Conservation (phyloP, 2,888 invertebrate species). For the Scaptomyza caliginosa region DNA sequence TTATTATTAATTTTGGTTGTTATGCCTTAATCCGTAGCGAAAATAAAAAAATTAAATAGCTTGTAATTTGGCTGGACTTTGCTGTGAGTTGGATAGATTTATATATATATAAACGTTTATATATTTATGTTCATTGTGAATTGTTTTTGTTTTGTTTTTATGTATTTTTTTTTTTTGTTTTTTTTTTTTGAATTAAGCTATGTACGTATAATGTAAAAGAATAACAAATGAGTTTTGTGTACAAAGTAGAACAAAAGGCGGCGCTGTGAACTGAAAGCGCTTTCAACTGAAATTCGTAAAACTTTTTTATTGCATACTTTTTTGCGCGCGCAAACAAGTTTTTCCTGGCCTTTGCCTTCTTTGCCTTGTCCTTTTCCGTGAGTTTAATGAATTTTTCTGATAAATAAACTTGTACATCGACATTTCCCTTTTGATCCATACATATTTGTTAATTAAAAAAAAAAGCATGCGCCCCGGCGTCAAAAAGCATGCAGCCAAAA, state of each 20-base stretch:
- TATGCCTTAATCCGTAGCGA: conserved; percentile 34
- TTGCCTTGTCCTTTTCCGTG: neutral
- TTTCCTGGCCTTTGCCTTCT: neutral
- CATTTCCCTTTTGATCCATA: conserved; percentile 30
- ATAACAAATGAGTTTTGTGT: conserved; percentile 53
- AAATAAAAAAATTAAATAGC: conserved; percentile 46
- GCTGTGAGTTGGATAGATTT: conserved; percentile 22
- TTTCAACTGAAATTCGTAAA: conserved; percentile 47
- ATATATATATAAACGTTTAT: conserved; percentile 11
- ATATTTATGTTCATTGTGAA: conserved; percentile 26
- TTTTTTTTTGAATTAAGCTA: neutral
- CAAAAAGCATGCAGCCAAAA: conserved; percentile 10
- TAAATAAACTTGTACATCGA: conserved; percentile 30
- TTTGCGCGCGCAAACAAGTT: conserved; percentile 34
- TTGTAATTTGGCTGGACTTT: conserved; percentile 59
- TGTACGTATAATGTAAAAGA: conserved; percentile 35
- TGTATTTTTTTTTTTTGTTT: neutral
- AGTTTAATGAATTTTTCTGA: conserved; percentile 23
- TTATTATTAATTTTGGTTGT: conserved; percentile 41
- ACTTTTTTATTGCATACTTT: conserved; percentile 55
- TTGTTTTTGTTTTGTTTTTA: too few species aligned
- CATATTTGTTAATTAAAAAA: conserved; percentile 28
- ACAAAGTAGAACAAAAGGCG: conserved; percentile 36
- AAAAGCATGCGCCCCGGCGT: conserved; percentile 9
- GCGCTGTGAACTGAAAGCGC: conserved; percentile 16